These are phyloP conservation scores for Diachrysia chrysitis DNA, from an alignment of 2,888 invertebrate species.

Conservation along the genomic window DNA sequence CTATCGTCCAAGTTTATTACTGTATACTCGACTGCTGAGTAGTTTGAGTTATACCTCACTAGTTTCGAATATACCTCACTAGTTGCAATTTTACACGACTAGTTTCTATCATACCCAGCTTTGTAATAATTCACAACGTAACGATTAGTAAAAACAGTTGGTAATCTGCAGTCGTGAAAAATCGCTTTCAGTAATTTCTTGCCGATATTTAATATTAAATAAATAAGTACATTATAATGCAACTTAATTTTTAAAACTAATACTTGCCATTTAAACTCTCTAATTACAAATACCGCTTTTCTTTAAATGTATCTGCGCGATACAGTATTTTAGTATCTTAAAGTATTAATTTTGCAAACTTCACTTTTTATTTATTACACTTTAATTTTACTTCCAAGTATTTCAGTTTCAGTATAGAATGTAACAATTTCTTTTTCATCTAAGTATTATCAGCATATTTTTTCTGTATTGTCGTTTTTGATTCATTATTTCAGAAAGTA, in stretches of 20 bases:
- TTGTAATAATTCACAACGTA: neutral
- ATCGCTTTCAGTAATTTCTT: slow-evolving; percentile 10
- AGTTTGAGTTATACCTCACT: neutral
- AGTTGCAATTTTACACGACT: neutral
- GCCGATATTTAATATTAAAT: slow-evolving; percentile 18
- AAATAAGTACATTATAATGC: neutral
- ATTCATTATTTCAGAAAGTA: no score
- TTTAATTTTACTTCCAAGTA: no score
- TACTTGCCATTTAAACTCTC: slow-evolving; percentile 44
- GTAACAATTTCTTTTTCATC: no score
- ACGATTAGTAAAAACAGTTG: neutral
- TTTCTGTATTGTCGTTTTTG: no score
- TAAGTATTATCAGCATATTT: no score
- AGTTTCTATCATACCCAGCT: neutral
- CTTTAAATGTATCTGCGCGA: slow-evolving; percentile 8
- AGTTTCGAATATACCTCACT: neutral
- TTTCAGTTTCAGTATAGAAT: no score
- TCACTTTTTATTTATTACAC: no score
- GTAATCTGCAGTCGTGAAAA: neutral
- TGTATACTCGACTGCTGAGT: no score
- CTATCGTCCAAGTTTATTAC: neutral
- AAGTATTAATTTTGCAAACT: neutral
- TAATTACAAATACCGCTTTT: slow-evolving; percentile 2
- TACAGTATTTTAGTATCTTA: neutral
- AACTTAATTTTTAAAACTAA: slow-evolving; percentile 13